phyloP scores from a whole-genome alignment of 2,888 invertebrate species.

The Odontocerum albicorne region DNA sequence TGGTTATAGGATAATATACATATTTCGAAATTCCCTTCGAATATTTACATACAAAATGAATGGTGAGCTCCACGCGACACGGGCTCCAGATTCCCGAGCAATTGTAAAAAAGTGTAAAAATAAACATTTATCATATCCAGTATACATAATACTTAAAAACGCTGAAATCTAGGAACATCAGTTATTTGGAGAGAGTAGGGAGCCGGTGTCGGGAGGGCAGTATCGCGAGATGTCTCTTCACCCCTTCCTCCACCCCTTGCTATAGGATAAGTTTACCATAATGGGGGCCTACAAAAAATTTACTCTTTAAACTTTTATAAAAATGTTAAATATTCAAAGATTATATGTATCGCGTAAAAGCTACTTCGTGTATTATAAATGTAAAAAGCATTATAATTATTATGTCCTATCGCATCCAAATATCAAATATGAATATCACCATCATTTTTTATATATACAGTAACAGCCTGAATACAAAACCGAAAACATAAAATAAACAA shows the following conservation, averaged over 20 bases:
- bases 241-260: too few relatives aligned
- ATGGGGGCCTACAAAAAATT: not conserved
- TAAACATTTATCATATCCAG: conserved; percentile 19
- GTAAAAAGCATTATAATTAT: conserved; percentile 25
- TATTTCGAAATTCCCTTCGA: conserved; percentile 9
- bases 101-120: conserved; percentile 24
- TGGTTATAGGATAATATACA: conserved; percentile 26
- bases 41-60: conserved; percentile 7
- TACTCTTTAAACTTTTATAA: not conserved
- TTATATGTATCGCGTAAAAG: conserved; percentile 26
- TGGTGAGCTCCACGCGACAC: conserved; percentile 5
- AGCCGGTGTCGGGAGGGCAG: too few relatives aligned
- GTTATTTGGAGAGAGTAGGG: conserved; percentile 13
- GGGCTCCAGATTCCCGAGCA: conserved; percentile 6
- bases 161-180: conserved; percentile 16
- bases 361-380: conserved; percentile 21
- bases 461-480: conserved; percentile 41
- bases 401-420: conserved; percentile 16
- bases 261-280: too few relatives aligned
- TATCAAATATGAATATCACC: conserved; percentile 23
- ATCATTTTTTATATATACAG: conserved; percentile 24
- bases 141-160: conserved; percentile 3
- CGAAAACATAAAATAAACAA: conserved; percentile 46
- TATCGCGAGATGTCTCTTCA: too few relatives aligned
- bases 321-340: conserved; percentile 4